These are phyloP conservation scores for Holothuria glaberrima DNA, from an alignment of 35 echinoderm and acorn worm genomes.

Conservation along the genomic window DNA sequence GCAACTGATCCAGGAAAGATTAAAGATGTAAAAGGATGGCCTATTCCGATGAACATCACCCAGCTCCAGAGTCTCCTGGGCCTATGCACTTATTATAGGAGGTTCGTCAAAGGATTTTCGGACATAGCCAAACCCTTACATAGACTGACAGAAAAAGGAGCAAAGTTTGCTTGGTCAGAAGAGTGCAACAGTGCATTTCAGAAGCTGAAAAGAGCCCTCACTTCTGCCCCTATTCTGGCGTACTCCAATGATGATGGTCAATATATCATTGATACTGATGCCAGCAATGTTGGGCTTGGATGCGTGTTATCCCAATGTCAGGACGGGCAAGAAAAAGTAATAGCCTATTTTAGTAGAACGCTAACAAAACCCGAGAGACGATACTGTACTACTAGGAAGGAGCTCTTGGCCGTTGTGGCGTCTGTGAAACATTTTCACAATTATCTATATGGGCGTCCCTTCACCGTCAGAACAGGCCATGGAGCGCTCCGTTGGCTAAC, in stretches of 20 bases:
- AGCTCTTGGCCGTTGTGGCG: constrained; percentile 48
- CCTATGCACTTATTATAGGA: constrained; percentile 56
- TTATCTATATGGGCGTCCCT: constrained; percentile 60
- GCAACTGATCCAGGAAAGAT: constrained; percentile 47
- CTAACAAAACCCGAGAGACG: constrained; percentile 32
- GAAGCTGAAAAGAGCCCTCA: too few relatives aligned
- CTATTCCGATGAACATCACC: not conserved
- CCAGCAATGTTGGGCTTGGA: too few relatives aligned
- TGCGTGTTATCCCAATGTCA: too few relatives aligned
- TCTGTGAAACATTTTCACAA: too few relatives aligned
- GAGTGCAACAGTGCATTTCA: constrained; percentile 61
- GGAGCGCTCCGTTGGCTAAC: constrained; percentile 52
- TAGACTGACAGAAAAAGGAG: too few relatives aligned
- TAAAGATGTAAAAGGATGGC: constrained; percentile 32
- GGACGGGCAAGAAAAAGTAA: constrained; percentile 64
- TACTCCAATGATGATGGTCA: too few relatives aligned
- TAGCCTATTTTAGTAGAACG: constrained; percentile 46
- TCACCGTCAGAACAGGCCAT: constrained; percentile 60
- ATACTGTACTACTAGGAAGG: constrained; percentile 58
- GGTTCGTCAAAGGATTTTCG: constrained; percentile 56
- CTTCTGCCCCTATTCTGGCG: too few relatives aligned
- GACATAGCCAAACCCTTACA: too few relatives aligned
- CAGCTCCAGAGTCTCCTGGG: constrained; percentile 59
- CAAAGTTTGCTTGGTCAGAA: constrained; percentile 38
- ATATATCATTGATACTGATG: too few relatives aligned